Percentiles rank a stretch among this genome's conserved stretches.
Evolutionary conservation across 2,113 vertebrate genomes (phyloP).

Genomic region (Phalacrocorax brasilianus): DNA sequence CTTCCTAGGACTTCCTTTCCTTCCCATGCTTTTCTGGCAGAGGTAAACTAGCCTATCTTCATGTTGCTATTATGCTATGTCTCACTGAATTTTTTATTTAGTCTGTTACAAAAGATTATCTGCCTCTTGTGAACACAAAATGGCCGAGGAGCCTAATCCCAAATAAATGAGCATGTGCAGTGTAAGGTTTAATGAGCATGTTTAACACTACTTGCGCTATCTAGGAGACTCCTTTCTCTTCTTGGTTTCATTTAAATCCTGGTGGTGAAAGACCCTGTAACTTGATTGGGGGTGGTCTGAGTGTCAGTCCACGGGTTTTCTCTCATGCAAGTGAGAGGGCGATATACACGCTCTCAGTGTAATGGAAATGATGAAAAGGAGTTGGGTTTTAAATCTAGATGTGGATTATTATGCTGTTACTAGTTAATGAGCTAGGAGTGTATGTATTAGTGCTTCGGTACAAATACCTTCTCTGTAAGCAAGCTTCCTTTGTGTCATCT

Average conservation of each 20-base stretch:
- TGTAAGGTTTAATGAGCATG: not conserved
- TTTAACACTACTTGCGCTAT: not conserved
- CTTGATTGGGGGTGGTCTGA: rapidly evolving
- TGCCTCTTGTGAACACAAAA: not conserved
- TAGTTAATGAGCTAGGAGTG: not conserved
- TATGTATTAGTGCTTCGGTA: not conserved
- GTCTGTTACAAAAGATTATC: not conserved
- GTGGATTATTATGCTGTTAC: not conserved
- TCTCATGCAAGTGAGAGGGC: not conserved
- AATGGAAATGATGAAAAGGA: not conserved
- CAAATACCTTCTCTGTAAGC: not conserved
- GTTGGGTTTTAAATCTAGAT: not conserved
- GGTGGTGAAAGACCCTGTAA: not conserved
- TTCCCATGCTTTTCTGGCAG: not conserved
- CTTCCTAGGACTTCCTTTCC: not conserved
- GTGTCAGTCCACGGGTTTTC: not conserved
- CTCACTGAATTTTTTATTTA: not conserved
- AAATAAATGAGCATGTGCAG: not conserved
- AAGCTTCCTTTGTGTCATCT: not conserved
- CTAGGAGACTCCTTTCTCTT: not conserved
- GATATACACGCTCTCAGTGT: not conserved
- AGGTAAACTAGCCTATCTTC: not conserved
- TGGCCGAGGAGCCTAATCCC: not conserved
- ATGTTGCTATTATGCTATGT: not conserved
- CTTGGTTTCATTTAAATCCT: not conserved